phyloP scores from a whole-genome alignment of 2,888 invertebrate species.

The Drosophila diplacantha region DNA sequence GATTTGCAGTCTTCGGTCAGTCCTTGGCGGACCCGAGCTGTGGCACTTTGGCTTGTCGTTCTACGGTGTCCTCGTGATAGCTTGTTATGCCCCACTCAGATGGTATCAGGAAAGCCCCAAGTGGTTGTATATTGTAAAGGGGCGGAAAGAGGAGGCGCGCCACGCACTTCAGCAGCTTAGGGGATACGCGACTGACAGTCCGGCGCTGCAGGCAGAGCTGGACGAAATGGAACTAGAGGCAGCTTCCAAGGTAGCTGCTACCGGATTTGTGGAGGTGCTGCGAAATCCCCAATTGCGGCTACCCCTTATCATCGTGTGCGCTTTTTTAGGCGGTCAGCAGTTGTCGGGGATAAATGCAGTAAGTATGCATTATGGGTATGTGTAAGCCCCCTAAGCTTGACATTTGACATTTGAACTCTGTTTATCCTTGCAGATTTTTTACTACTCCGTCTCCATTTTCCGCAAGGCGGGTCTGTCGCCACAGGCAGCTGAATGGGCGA shows the following conservation, averaged over 20 bases:
- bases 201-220: slow-evolving; percentile 81
- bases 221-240: slow-evolving; percentile 80
- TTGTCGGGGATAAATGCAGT: slow-evolving; percentile 94
- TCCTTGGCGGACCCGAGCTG: slow-evolving; percentile 80
- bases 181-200: slow-evolving; percentile 76
- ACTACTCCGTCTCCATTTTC: slow-evolving; percentile 90
- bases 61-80: slow-evolving; percentile 83
- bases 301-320: slow-evolving; percentile 86
- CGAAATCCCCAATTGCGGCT: slow-evolving; percentile 81
- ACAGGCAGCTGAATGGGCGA: slow-evolving; percentile 83
- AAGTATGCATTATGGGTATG: no score
- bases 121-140: slow-evolving; percentile 86
- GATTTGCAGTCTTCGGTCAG: slow-evolving; percentile 70
- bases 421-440: slow-evolving; percentile 80
- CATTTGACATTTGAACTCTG: background rate
- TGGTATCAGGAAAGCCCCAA: slow-evolving; percentile 93
- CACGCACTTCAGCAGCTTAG: slow-evolving; percentile 83
- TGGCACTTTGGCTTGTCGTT: slow-evolving; percentile 89
- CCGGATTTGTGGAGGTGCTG: slow-evolving; percentile 82
- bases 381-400: fast-evolving
- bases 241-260: slow-evolving; percentile 74
- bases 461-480: slow-evolving; percentile 82
- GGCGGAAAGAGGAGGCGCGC: slow-evolving; percentile 82
- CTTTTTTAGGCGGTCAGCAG: slow-evolving; percentile 89
- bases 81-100: slow-evolving; percentile 82